These are phyloP conservation scores for Chaetorhynchus papuensis DNA, from an alignment of 2,113 vertebrate species.

Conservation along the genomic window DNA sequence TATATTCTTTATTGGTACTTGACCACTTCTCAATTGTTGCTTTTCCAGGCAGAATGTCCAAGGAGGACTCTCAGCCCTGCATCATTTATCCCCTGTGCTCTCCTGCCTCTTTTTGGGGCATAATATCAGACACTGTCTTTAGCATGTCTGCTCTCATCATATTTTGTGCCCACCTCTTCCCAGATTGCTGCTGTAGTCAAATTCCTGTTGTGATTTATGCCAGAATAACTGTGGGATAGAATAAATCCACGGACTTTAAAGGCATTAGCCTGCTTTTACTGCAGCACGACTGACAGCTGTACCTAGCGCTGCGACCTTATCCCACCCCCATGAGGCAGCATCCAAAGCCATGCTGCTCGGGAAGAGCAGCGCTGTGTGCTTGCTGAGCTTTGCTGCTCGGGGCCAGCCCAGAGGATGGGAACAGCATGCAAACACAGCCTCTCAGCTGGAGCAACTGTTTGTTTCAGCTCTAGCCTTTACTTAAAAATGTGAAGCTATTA, in stretches of 20 bases:
- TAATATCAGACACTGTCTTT: neutral
- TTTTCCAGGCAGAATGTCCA: neutral
- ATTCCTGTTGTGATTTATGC: neutral
- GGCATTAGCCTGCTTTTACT: neutral
- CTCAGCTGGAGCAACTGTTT: neutral
- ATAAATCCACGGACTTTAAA: neutral
- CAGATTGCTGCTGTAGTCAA: neutral
- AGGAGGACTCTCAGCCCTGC: neutral
- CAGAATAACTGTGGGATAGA: neutral
- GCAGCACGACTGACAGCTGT: neutral
- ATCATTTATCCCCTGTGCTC: neutral
- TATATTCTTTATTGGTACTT: neutral
- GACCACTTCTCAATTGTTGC: neutral
- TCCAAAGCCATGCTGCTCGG: neutral
- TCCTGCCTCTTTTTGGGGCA: neutral
- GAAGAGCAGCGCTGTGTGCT: neutral
- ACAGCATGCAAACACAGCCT: neutral
- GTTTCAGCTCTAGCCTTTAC: neutral
- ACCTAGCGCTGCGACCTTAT: neutral
- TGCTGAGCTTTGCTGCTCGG: neutral
- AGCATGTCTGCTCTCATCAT: neutral
- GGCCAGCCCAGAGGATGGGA: neutral
- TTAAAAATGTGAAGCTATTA: neutral
- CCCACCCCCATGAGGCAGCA: neutral
- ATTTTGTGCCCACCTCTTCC: neutral